Evolutionary conservation across 2,888 invertebrate genomes (phyloP).

Genomic region (Drosophila monieri): DNA sequence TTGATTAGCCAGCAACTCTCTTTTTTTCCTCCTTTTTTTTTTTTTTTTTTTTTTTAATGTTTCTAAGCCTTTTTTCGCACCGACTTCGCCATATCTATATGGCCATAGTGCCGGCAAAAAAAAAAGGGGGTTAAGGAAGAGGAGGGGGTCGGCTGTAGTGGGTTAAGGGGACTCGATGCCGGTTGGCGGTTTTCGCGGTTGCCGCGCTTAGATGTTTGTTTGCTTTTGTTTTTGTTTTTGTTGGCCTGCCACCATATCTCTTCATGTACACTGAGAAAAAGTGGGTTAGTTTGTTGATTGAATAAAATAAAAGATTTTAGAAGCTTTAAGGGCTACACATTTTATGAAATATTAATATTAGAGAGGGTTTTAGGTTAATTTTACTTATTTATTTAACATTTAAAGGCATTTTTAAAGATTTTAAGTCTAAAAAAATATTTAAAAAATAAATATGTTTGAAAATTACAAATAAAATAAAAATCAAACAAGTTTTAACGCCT

Average conservation of each 20-base stretch:
- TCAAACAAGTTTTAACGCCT: no score
- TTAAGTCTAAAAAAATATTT: no score
- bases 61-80: not conserved
- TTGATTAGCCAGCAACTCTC: slow-evolving; percentile 1
- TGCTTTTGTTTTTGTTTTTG: slow-evolving; percentile 6
- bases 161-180: slow-evolving; percentile 27
- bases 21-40: not conserved
- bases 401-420: no score
- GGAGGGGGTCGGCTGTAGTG: slow-evolving; percentile 1
- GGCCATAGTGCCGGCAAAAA: slow-evolving; percentile 9
- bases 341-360: no score
- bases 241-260: not conserved
- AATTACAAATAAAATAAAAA: no score
- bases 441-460: no score
- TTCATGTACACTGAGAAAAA: not conserved
- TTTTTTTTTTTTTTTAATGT: not conserved
- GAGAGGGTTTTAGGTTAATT: no score
- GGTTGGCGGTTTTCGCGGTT: slow-evolving; percentile 34
- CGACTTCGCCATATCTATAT: slow-evolving; percentile 2
- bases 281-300: no score
- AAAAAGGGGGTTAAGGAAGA: slow-evolving; percentile 2
- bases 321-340: no score
- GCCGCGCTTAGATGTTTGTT: slow-evolving; percentile 33
- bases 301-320: no score
- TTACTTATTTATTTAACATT: no score